Percentiles rank a stretch among this genome's conserved stretches.
Evolutionary conservation across 1,140 invertebrate genomes (phyloP).

Genomic region (Steinernema feltiae): DNA sequence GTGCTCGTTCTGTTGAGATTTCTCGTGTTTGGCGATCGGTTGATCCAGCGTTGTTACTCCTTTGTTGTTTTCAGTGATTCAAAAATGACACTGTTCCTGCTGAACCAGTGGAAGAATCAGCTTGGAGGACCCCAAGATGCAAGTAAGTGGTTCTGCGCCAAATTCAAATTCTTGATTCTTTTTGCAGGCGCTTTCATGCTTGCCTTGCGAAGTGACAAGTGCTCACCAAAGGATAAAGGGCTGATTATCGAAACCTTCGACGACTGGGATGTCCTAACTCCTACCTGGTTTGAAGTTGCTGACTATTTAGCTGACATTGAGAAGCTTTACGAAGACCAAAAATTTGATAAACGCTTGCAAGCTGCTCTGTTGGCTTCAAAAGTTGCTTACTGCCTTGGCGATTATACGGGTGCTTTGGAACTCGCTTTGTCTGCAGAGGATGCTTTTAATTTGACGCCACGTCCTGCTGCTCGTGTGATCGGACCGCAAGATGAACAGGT

Average conservation of each 20-base stretch:
- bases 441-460: constrained; percentile 71
- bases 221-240: constrained; percentile 38
- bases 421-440: constrained; percentile 47
- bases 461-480: constrained; percentile 84
- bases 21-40: too few relatives aligned
- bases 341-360: constrained; percentile 76
- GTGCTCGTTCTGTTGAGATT: too few relatives aligned
- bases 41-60: too few relatives aligned
- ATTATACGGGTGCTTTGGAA: constrained; percentile 42
- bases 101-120: constrained; percentile 43
- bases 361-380: constrained; percentile 95
- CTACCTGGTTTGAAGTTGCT: constrained; percentile 56
- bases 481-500: constrained; percentile 58
- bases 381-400: constrained; percentile 58
- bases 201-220: constrained; percentile 25
- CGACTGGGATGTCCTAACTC: constrained; percentile 50
- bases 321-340: constrained; percentile 77
- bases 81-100: constrained; percentile 36
- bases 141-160: constrained; percentile 31
- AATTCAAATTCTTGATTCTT: not conserved
- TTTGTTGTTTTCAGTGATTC: too few relatives aligned
- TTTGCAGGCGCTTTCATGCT: constrained; percentile 37
- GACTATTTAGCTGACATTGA: constrained; percentile 49
- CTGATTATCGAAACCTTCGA: constrained; percentile 49
- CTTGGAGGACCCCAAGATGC: constrained; percentile 39